phyloP scores from a whole-genome alignment of 2,888 invertebrate genomes.

The Stomorhina lunata region DNA sequence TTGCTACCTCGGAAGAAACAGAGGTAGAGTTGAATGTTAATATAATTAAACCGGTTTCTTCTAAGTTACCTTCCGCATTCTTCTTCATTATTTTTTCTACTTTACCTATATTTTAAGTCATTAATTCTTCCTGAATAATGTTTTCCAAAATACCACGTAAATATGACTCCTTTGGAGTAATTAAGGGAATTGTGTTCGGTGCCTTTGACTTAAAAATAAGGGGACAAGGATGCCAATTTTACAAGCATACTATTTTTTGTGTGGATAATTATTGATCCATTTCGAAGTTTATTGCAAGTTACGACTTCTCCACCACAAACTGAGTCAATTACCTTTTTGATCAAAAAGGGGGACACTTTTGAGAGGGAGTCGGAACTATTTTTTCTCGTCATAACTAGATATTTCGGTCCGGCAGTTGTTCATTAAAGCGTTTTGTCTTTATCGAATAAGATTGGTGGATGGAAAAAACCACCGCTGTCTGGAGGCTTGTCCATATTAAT shows the following conservation, averaged over 20 bases:
- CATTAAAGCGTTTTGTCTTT: neutral
- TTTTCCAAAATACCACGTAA: neutral
- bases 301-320: neutral
- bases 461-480: neutral
- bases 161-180: constrained; percentile 1
- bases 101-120: neutral
- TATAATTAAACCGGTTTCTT: neutral
- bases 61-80: neutral
- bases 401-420: neutral
- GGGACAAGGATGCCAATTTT: neutral
- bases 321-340: neutral
- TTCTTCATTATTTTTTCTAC: neutral
- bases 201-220: neutral
- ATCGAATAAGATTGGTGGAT: neutral
- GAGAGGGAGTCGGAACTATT: neutral
- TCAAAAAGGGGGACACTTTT: neutral
- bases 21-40: neutral
- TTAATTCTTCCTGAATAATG: neutral
- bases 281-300: neutral
- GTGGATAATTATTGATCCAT: neutral
- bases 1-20: neutral
- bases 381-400: neutral
- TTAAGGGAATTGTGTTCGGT: neutral
- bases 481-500: neutral
- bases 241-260: neutral